Evolutionary conservation across 2,797 vertebrate genomes (phyloP).

Genomic region (Phrynocephalus vlangalii): DNA sequence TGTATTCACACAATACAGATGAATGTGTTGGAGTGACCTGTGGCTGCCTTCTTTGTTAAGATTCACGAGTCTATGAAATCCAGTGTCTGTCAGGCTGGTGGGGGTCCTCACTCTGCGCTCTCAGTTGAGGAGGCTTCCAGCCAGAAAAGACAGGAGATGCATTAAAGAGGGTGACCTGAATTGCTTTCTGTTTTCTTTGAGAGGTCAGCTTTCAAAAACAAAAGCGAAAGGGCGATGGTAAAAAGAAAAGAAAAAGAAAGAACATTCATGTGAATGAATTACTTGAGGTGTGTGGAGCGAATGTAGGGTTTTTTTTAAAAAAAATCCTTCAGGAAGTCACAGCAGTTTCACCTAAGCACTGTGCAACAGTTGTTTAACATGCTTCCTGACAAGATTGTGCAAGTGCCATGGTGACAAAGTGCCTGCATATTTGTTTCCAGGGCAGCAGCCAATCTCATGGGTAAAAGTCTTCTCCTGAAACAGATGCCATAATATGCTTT

Average conservation of each 20-base stretch:
- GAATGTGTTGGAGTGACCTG: background rate
- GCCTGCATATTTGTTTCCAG: background rate
- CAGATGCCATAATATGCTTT: background rate
- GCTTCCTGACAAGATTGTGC: background rate
- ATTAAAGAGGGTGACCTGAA: background rate
- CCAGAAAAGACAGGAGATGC: background rate
- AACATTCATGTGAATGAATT: background rate
- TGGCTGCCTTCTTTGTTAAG: background rate
- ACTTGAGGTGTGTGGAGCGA: background rate
- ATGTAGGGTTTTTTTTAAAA: background rate
- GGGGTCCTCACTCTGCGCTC: background rate
- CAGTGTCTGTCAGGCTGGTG: too few relatives aligned
- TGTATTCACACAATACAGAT: background rate
- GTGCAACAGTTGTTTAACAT: background rate
- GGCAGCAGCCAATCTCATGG: background rate
- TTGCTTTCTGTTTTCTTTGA: background rate
- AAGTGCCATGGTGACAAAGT: background rate
- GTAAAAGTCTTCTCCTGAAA: background rate
- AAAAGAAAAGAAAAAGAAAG: background rate
- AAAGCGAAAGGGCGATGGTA: background rate
- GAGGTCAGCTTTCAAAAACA: background rate
- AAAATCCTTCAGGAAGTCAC: background rate
- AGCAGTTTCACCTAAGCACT: fast-evolving
- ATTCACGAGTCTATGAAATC: background rate
- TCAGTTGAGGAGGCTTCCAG: slow-evolving; percentile 5